Evolutionary conservation across 2,797 vertebrate genomes (phyloP).

Genomic region (Lutra lutra): DNA sequence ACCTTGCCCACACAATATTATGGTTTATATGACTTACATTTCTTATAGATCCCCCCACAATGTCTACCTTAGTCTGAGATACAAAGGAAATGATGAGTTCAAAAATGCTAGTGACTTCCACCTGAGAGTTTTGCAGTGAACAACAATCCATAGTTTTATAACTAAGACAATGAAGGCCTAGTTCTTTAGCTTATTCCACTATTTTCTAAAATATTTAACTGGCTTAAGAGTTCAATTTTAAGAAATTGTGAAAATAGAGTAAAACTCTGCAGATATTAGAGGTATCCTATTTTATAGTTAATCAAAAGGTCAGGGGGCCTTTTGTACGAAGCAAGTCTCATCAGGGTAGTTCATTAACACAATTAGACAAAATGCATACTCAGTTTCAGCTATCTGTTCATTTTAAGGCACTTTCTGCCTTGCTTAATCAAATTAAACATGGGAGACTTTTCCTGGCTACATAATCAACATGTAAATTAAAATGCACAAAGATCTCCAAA

Average conservation of each 20-base stretch:
- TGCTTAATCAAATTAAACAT: conserved; percentile 82
- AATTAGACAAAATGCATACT: conserved; percentile 76
- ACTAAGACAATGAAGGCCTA: conserved; percentile 4
- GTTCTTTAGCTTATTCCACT: conserved; percentile 60
- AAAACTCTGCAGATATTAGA: conserved; percentile 65
- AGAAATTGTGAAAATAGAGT: conserved; percentile 59
- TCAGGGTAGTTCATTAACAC: conserved; percentile 81
- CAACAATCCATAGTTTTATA: neutral
- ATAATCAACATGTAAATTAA: conserved; percentile 83
- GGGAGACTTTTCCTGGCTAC: conserved; percentile 66
- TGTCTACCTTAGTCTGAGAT: neutral
- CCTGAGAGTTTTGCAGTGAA: neutral
- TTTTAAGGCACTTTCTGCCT: conserved; percentile 74
- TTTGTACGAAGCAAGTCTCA: conserved; percentile 80
- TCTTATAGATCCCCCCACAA: neutral
- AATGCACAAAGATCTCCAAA: conserved; percentile 65
- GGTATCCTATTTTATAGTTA: conserved; percentile 68
- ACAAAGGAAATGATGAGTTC: neutral
- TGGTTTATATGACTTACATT: neutral
- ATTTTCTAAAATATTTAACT: conserved; percentile 65
- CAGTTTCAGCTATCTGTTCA: conserved; percentile 77
- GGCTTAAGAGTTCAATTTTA: conserved; percentile 68
- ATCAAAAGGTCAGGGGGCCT: conserved; percentile 77
- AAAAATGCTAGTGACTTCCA: neutral
- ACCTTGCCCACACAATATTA: neutral